Percentiles rank a stretch among this genome's conserved stretches.
These are phyloP conservation scores for Notolepis coatsorum DNA, from an alignment of 2,797 vertebrate genomes.

Conservation along the genomic window DNA sequence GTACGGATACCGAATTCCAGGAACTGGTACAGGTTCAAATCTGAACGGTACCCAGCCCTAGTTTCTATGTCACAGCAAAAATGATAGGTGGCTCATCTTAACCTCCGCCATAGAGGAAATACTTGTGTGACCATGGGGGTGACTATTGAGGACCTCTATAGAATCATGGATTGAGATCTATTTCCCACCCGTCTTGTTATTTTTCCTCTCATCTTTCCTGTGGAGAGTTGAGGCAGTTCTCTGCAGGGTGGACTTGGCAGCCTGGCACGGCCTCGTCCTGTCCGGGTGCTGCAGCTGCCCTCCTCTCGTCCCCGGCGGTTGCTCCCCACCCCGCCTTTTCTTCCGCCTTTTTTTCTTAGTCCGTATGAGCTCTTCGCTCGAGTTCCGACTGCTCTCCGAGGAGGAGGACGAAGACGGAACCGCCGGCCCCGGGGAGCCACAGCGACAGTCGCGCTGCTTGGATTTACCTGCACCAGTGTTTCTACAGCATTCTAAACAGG, in stretches of 20 bases:
- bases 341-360: slow-evolving; percentile 91
- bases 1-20: too few relatives aligned
- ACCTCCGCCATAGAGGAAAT: too few relatives aligned
- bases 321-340: slow-evolving; percentile 88
- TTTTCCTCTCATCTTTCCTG: slow-evolving; percentile 91
- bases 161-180: not conserved
- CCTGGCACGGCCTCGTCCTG: slow-evolving; percentile 76
- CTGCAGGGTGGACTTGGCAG: slow-evolving; percentile 80
- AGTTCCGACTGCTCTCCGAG: slow-evolving; percentile 55
- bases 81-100: too few relatives aligned
- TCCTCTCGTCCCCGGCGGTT: slow-evolving; percentile 77
- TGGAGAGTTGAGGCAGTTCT: slow-evolving; percentile 83
- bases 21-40: too few relatives aligned
- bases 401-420: slow-evolving; percentile 25
- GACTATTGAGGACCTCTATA: too few relatives aligned
- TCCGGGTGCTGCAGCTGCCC: slow-evolving; percentile 66
- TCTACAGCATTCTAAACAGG: slow-evolving; percentile 54
- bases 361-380: slow-evolving; percentile 69
- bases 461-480: slow-evolving; percentile 34
- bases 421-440: slow-evolving; percentile 21
- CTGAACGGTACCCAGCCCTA: too few relatives aligned
- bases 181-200: slow-evolving; percentile 88
- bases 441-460: slow-evolving; percentile 34
- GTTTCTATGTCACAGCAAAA: too few relatives aligned
- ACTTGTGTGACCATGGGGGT: too few relatives aligned